Evolutionary conservation across 2,113 vertebrate genomes (phyloP), one percentile per base, ranked within the genome.

Genomic region (Strix uralensis): DNA sequence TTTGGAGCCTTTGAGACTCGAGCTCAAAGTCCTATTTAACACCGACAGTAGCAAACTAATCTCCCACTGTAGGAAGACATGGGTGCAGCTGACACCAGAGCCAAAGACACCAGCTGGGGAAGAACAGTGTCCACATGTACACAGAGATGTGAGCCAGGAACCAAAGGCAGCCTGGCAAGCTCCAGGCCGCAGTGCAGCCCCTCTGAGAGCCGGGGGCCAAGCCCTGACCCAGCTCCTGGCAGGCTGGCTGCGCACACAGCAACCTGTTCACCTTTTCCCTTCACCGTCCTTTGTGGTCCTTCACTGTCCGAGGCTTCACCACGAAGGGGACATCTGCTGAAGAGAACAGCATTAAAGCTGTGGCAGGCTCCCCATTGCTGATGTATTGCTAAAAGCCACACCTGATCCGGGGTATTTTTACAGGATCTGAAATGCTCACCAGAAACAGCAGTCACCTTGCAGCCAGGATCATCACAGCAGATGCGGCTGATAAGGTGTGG

Each of bases 361-460:
- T 44, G 52, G 65, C 40, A 22, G 66, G 74, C 89, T 96, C 86
- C 85, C 69, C 17, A 13, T 3, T 55, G 90, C 74, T 91, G 91
- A 52, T 58, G 20, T 12, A 55, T 12, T 82, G 80, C 88, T 90
- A 44, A 69, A 90, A 20, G 11, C 94, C 92, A 73, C 93, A 88
- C 92, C 90, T 51, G 67, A 46, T 34, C 65, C 0, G 6, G 69
- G 57, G 58, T 65, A 57, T 82, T 81, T 79, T 23, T 86, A 57
- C 75, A 89, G 74, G 58, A 44, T 52, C 29, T 67, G 74, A 87
- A 66, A 70, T 4, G 34, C 92, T 84, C 70, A 69, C 30, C 90
- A 95, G 55, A 57, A 88, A 13, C 38, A 79, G 73, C 82, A 71
- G 65, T 30, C 51, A 79, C 71, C 65, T 74, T 89, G 34, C 79